phyloP scores from a whole-genome alignment of 2,888 invertebrate genomes.

The Temnothorax ravouxi region DNA sequence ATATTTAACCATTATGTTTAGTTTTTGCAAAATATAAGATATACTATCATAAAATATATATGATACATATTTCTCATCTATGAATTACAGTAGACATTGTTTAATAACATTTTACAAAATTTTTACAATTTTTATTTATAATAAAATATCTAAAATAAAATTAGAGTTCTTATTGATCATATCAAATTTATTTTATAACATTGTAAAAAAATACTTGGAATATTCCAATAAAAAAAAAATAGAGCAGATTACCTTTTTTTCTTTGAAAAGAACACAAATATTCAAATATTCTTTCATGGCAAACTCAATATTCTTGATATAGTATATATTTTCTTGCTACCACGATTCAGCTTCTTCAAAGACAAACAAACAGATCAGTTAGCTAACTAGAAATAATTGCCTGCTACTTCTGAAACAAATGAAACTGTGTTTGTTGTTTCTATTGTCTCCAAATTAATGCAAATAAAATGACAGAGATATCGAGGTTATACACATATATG shows the following conservation, averaged over 20 bases:
- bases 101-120: slow-evolving; percentile 11
- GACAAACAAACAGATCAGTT: slow-evolving; percentile 71
- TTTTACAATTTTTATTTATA: background rate
- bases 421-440: background rate
- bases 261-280: slow-evolving; percentile 71
- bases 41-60: slow-evolving; percentile 36
- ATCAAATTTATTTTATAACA: slow-evolving; percentile 33
- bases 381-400: slow-evolving; percentile 75
- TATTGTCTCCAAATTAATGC: slow-evolving; percentile 18
- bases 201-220: slow-evolving; percentile 21
- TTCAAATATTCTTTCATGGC: slow-evolving; percentile 79
- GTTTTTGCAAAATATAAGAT: slow-evolving; percentile 9
- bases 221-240: slow-evolving; percentile 47
- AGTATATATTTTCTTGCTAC: slow-evolving; percentile 63
- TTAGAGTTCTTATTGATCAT: background rate
- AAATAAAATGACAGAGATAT: background rate
- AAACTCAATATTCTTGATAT: slow-evolving; percentile 74
- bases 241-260: slow-evolving; percentile 78
- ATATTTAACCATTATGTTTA: slow-evolving; percentile 13
- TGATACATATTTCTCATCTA: background rate
- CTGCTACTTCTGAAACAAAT: slow-evolving; percentile 9
- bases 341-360: slow-evolving; percentile 60
- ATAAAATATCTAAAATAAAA: slow-evolving; percentile 18
- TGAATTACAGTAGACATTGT: slow-evolving; percentile 1
- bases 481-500: background rate